Percentiles rank a stretch among this genome's conserved stretches.
Conservation (phyloP, 2,888 invertebrate genomes). For the Diarsia brunnea region DNA sequence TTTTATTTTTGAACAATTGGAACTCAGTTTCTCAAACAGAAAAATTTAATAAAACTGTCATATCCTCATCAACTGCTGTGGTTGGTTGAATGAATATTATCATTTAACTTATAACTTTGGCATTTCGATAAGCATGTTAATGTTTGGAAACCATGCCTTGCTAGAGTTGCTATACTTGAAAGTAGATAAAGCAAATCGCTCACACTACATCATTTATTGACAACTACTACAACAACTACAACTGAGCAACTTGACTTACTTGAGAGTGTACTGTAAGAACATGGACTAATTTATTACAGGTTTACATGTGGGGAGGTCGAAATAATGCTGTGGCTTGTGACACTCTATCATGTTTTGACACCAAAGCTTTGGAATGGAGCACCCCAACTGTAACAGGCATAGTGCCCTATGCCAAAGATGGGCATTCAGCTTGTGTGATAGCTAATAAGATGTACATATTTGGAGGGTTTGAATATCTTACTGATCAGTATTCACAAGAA, state of each 20-base stretch:
- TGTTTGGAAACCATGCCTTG: background rate
- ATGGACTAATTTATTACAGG: conserved; percentile 77
- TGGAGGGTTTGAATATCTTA: conserved; percentile 97
- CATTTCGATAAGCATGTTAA: background rate
- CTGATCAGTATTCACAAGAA: conserved; percentile 95
- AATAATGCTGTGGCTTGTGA: conserved; percentile 96
- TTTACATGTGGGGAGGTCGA: conserved; percentile 98
- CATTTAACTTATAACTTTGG: background rate
- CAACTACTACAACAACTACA: too few species aligned
- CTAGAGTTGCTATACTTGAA: background rate
- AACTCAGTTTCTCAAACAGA: background rate
- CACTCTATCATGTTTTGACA: conserved; percentile 95
- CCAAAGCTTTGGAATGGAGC: conserved; percentile 93
- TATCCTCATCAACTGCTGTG: background rate
- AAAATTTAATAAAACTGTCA: background rate
- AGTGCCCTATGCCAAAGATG: conserved; percentile 96
- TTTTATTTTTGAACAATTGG: conserved; percentile 6
- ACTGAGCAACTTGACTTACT: background rate
- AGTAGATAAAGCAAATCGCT: background rate
- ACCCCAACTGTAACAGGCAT: conserved; percentile 92
- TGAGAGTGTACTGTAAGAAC: conserved; percentile 12
- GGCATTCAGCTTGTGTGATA: conserved; percentile 96
- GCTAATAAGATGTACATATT: conserved; percentile 96
- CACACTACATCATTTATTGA: background rate
- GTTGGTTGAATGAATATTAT: background rate